Percentiles rank a stretch among this genome's conserved stretches.
Evolutionary conservation across 23 tunicate genomes (phyloP).

Genomic region (Trididemnum clinides): DNA sequence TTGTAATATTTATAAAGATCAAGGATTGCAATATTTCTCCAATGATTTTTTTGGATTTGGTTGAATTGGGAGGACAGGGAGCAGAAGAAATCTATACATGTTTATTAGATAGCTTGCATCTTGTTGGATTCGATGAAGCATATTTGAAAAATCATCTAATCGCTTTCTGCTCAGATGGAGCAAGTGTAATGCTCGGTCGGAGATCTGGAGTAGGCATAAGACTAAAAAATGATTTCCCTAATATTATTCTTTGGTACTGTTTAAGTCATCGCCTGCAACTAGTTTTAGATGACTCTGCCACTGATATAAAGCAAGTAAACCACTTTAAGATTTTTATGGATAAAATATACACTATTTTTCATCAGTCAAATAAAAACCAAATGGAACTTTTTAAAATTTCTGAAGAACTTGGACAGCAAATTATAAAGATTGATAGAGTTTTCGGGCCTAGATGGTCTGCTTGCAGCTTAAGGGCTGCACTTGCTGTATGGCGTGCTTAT

Average conservation of each 20-base stretch:
- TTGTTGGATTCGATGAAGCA: constrained; percentile 50
- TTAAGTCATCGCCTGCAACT: constrained; percentile 50
- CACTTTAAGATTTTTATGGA: constrained; percentile 42
- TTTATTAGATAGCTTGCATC: constrained; percentile 51
- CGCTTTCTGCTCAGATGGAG: constrained; percentile 61
- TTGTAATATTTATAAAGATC: constrained; percentile 42
- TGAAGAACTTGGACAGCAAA: constrained; percentile 50
- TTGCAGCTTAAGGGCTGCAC: constrained; percentile 42
- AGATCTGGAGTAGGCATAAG: constrained; percentile 43
- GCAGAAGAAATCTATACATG: constrained; percentile 47
- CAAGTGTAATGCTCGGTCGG: constrained; percentile 62
- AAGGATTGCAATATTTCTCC: constrained; percentile 58
- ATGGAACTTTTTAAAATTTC: constrained; percentile 49
- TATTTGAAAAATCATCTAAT: constrained; percentile 47
- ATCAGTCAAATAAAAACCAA: constrained; percentile 47
- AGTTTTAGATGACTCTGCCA: constrained; percentile 42
- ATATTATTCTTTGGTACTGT: constrained; percentile 51
- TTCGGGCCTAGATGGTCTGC: constrained; percentile 50
- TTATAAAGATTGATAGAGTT: constrained; percentile 50
- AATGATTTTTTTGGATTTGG: constrained; percentile 58
- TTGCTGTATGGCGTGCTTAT: constrained; percentile 59
- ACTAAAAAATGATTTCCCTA: constrained; percentile 50
- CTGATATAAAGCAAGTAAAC: constrained; percentile 38
- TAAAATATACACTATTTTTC: constrained; percentile 40
- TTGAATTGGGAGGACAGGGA: constrained; percentile 52